A percentile compares a stretch with the other conserved stretches of the same genome.
phyloP scores from a whole-genome alignment of 2,888 invertebrate genomes.

The Cyclophora punctaria region DNA sequence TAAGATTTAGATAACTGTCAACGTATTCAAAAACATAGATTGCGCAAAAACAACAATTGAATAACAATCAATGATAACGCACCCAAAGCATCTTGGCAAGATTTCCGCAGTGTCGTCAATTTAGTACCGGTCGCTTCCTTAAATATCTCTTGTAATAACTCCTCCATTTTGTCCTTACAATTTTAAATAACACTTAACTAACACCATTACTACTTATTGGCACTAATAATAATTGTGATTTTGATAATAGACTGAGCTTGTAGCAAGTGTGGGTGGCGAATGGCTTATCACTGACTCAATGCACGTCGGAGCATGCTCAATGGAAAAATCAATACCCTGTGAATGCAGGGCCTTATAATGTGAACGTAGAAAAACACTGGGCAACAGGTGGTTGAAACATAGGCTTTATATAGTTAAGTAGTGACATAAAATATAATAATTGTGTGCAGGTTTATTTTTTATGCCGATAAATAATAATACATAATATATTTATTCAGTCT shows the following conservation, averaged over 20 bases:
- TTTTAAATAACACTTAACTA: conserved; percentile 1
- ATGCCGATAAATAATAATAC: too few relatives aligned
- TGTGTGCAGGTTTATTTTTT: too few relatives aligned
- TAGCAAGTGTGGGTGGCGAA: conserved; percentile 41
- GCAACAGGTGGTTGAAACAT: conserved; percentile 42
- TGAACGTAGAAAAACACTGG: conserved; percentile 23
- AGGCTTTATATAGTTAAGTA: too few relatives aligned
- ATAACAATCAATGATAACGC: conserved; percentile 28
- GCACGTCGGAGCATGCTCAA: conserved; percentile 57
- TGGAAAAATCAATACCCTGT: conserved; percentile 58
- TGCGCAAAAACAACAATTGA: background rate
- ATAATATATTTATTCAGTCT: too few relatives aligned
- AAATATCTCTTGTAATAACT: conserved; percentile 86
- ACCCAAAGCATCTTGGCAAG: conserved; percentile 93
- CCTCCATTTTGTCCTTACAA: conserved; percentile 78
- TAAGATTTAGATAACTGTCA: too few relatives aligned
- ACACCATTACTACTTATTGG: conserved; percentile 6
- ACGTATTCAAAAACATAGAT: background rate
- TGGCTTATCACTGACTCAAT: conserved; percentile 46
- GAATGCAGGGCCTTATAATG: conserved; percentile 21
- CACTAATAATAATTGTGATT: background rate
- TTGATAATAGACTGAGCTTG: background rate
- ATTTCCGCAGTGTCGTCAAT: conserved; percentile 82
- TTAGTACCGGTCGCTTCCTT: conserved; percentile 90
- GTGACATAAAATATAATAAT: too few relatives aligned